These are phyloP conservation scores for Myotis yumanensis DNA, from an alignment of 2,113 vertebrate species.

Conservation along the genomic window DNA sequence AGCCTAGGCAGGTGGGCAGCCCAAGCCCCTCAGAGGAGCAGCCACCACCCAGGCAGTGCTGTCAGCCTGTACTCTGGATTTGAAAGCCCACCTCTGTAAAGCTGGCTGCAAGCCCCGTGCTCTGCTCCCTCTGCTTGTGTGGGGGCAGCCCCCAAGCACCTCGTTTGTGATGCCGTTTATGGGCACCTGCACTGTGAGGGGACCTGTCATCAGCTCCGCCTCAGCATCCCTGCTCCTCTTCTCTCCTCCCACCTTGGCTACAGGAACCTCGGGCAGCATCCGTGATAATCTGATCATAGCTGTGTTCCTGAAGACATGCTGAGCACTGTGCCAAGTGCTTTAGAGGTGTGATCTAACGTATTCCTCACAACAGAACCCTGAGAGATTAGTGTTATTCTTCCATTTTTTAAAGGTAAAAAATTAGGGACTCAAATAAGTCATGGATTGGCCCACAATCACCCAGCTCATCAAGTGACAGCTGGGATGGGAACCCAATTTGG, in stretches of 20 bases:
- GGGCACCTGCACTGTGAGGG: background rate
- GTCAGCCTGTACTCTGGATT: background rate
- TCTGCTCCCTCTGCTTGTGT: background rate
- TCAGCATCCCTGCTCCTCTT: background rate
- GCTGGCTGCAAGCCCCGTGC: background rate
- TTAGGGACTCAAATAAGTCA: background rate
- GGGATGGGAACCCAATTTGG: background rate
- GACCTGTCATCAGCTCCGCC: background rate
- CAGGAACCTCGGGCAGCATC: background rate
- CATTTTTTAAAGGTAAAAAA: background rate
- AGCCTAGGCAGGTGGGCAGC: constrained; percentile 39
- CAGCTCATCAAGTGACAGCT: background rate
- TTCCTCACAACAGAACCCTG: background rate
- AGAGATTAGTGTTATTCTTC: background rate
- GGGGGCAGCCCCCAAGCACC: background rate
- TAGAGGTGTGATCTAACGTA: accelerated
- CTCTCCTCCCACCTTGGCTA: background rate
- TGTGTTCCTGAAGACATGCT: background rate
- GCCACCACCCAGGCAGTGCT: background rate
- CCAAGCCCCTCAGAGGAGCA: background rate
- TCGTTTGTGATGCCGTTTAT: background rate
- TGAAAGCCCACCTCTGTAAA: background rate
- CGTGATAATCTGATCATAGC: background rate
- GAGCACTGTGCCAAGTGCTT: no score
- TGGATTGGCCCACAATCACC: no score